Percentiles rank a stretch among this genome's conserved stretches.
Conservation (phyloP, 2,888 invertebrate species). For the Arenicola marina region DNA sequence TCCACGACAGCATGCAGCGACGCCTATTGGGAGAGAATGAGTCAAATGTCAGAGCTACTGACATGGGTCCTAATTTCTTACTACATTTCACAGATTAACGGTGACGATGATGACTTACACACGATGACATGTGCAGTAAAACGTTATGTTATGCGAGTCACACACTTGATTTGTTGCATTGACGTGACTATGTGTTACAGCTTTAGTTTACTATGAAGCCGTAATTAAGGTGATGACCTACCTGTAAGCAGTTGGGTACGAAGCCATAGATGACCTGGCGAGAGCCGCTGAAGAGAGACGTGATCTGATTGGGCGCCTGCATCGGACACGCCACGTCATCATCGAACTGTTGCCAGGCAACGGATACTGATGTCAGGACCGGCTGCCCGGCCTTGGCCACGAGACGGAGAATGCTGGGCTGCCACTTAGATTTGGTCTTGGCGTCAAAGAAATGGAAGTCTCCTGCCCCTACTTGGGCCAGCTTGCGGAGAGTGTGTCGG, state of each 20-base stretch:
- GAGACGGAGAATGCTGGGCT: constrained; percentile 47
- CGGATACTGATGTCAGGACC: constrained; percentile 51
- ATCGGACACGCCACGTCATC: constrained; percentile 35
- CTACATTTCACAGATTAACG: too few species aligned
- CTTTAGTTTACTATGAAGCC: too few species aligned
- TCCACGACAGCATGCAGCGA: constrained; percentile 53
- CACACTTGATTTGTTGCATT: too few species aligned
- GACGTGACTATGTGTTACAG: too few species aligned
- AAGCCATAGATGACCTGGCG: constrained; percentile 58
- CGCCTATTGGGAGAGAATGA: too few species aligned
- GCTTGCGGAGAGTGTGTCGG: constrained; percentile 41
- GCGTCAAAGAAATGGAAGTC: constrained; percentile 52
- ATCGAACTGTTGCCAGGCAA: constrained; percentile 56
- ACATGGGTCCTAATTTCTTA: too few species aligned
- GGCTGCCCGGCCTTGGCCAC: constrained; percentile 52
- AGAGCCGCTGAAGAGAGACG: constrained; percentile 58
- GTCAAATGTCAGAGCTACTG: too few species aligned
- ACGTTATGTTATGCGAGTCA: too few species aligned
- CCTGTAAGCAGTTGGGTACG: constrained; percentile 56
- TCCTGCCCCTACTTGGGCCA: constrained; percentile 53
- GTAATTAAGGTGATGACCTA: too few species aligned
- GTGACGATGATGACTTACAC: too few species aligned
- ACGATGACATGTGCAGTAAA: too few species aligned
- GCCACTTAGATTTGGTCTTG: constrained; percentile 57
- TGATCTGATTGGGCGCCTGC: constrained; percentile 55